phyloP scores from a whole-genome alignment of 2,797 vertebrate species.

The Leucoraja ocellata region DNA sequence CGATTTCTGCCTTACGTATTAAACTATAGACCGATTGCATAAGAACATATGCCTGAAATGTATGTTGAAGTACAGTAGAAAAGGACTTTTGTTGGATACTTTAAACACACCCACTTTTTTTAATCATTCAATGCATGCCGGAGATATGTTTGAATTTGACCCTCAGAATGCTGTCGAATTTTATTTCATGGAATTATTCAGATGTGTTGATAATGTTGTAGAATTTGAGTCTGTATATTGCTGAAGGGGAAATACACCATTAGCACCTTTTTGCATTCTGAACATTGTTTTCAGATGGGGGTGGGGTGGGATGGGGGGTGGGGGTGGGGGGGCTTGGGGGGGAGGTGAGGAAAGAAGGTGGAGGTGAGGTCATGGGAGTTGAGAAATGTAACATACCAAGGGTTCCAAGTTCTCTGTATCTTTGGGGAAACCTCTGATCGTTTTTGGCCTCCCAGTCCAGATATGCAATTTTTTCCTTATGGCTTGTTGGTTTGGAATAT shows the following conservation, averaged over 20 bases:
- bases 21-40: not conserved
- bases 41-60: not conserved
- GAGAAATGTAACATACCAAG: conserved; percentile 36
- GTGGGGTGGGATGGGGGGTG: not conserved
- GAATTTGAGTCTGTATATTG: not conserved
- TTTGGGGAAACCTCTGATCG: conserved; percentile 37
- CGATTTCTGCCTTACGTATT: not conserved
- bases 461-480: conserved; percentile 38
- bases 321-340: too few relatives aligned
- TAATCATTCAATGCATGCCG: not conserved
- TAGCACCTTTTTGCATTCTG: conserved; percentile 16
- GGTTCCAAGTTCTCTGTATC: conserved; percentile 38
- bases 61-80: not conserved
- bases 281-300: not conserved
- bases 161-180: not conserved
- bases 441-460: conserved; percentile 36
- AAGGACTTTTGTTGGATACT: not conserved
- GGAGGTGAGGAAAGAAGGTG: not conserved
- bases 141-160: not conserved
- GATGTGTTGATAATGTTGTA: not conserved
- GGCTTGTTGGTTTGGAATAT: conserved; percentile 38
- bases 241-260: not conserved
- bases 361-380: conserved; percentile 22
- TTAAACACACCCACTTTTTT: not conserved
- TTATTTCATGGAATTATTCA: not conserved